Evolutionary conservation across 2,888 invertebrate species (phyloP).

Genomic region (Dorcus hopei): DNA sequence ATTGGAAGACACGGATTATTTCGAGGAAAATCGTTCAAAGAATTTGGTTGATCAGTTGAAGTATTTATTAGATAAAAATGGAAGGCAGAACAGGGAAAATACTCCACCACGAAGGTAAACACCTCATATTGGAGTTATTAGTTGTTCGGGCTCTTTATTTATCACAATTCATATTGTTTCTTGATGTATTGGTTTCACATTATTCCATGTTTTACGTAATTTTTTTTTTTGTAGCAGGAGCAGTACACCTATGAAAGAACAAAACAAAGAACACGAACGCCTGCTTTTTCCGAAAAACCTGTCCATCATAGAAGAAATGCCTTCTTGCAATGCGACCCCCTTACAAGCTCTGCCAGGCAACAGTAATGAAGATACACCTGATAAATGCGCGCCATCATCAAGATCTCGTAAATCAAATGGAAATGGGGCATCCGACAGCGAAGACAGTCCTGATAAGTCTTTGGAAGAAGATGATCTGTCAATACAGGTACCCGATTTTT

Average conservation of each 20-base stretch:
- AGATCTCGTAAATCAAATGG: background rate
- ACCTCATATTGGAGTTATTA: too few species aligned
- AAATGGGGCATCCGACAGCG: conserved; percentile 2
- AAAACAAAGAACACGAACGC: conserved; percentile 1
- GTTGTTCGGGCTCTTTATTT: background rate
- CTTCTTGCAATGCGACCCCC: conserved; percentile 25
- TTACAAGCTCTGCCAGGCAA: conserved; percentile 29
- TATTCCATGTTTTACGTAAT: background rate
- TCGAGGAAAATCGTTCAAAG: conserved; percentile 29
- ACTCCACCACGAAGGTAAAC: conserved; percentile 14
- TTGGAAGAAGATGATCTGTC: conserved; percentile 13
- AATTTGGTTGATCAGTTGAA: conserved; percentile 36
- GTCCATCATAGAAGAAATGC: conserved; percentile 11
- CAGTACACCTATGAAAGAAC: conserved; percentile 11
- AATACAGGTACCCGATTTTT: background rate
- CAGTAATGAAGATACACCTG: background rate
- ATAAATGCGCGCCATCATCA: background rate
- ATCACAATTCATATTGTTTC: background rate
- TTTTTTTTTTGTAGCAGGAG: conserved; percentile 10
- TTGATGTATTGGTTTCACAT: background rate
- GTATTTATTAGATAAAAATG: conserved; percentile 36
- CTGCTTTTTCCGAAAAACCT: conserved; percentile 5
- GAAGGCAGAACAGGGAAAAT: background rate
- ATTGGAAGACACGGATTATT: conserved; percentile 42
- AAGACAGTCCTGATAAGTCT: conserved; percentile 12